A percentile compares a stretch with the other conserved stretches of the same genome.
Conservation (phyloP, 2,888 invertebrate genomes). For the Volucella bombylans region DNA sequence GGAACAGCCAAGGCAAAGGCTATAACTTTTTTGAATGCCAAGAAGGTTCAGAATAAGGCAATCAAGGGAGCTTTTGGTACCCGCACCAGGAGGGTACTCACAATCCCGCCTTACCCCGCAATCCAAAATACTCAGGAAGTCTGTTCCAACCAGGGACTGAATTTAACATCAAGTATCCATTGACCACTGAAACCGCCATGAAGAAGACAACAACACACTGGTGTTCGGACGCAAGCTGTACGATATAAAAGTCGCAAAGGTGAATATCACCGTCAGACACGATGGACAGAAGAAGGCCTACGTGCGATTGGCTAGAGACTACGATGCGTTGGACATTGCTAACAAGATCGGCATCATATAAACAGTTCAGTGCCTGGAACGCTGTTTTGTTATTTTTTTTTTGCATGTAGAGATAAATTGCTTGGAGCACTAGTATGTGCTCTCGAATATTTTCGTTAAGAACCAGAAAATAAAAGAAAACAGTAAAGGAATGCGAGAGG, state of each 20-base stretch:
- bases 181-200: slow-evolving; percentile 99
- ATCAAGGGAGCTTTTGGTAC: slow-evolving; percentile 96
- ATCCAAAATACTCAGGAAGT: slow-evolving; percentile 97
- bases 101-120: slow-evolving; percentile 97
- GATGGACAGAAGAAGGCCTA: slow-evolving; percentile 99
- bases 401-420: slow-evolving; percentile 59
- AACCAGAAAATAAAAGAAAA: slow-evolving; percentile 64
- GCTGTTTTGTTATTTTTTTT: slow-evolving; percentile 59
- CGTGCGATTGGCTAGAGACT: slow-evolving; percentile 97
- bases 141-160: slow-evolving; percentile 95
- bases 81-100: slow-evolving; percentile 92
- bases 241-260: slow-evolving; percentile 98
- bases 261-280: slow-evolving; percentile 98
- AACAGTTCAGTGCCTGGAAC: slow-evolving; percentile 80
- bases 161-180: slow-evolving; percentile 97
- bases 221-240: slow-evolving; percentile 99
- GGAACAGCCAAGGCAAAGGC: slow-evolving; percentile 84
- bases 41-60: slow-evolving; percentile 93
- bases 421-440: slow-evolving; percentile 36
- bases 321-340: slow-evolving; percentile 99
- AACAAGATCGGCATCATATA: slow-evolving; percentile 99
- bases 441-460: slow-evolving; percentile 58
- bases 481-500: too few relatives aligned
- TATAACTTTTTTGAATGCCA: slow-evolving; percentile 88
- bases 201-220: slow-evolving; percentile 99